Base-by-base conservation (phyloP, 2,888 invertebrate species). In the Diplazon laetatorius region DNA sequence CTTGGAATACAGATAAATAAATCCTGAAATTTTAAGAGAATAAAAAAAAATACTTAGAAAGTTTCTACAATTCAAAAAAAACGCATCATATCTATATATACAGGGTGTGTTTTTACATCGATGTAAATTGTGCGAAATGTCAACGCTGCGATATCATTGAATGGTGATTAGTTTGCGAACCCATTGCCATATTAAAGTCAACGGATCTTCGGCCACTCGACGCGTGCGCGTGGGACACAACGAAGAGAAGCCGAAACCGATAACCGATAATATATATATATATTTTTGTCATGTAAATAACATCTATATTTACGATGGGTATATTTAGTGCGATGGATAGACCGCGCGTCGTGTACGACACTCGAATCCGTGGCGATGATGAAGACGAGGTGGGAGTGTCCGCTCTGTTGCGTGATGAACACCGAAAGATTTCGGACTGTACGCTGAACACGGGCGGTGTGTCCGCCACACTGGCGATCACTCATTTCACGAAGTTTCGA, bases 371-470 rank as follows among this genome's bases (percentile, higher is more conserved):
- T 69, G 59, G 52, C 59, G 82, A 82, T 78, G 80, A 76, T 72
- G 81, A 82, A 85, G 88, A 89, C 85, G 88, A 89, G 87, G 87
- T 89, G 88, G 89, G 89, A 88, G 89, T 89, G 88, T 87, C 89
- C 82, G 84, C 82, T 81, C 83, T 60, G n/a, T n/a, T n/a, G 68
- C 52, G 48, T 35, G 22, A 22, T 37, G 60, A 60, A 76, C 73
- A 70, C 57, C 66, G 66, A 60, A 73, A 76, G 63, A 60, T 39
- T 65, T 39, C 52, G 62, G 70, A 30, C 52, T 42, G 66, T 42
- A 59, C 69, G 62, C 66, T 73, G 65, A 30, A 30, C 30, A 30
- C 73, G 59, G 63, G 62, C 76, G 59, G 73, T 77, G 76, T 83
- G 82, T n/a, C n/a, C 6, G 30, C 4, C 81, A 69, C 80, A 84